Conservation (phyloP, 2,888 invertebrate species). For the Melieria picta region DNA sequence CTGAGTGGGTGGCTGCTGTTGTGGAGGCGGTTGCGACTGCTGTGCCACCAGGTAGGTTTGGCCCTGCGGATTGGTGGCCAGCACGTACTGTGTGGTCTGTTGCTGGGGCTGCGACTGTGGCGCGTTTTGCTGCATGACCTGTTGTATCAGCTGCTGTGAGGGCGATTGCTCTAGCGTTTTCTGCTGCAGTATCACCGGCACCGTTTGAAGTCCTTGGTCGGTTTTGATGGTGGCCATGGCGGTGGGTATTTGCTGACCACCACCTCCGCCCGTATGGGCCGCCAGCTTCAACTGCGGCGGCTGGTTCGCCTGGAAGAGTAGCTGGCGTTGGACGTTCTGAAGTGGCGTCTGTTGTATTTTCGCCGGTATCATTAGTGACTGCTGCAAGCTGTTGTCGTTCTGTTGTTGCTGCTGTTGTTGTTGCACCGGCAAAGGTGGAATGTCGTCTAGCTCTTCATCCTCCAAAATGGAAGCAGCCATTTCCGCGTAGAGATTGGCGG, state of each 20-base stretch:
- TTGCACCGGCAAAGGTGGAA: constrained; percentile 43
- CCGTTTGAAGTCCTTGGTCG: constrained; percentile 63
- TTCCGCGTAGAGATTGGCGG: constrained; percentile 86
- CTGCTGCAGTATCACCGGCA: constrained; percentile 62
- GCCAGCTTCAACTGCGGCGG: constrained; percentile 51
- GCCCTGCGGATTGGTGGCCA: constrained; percentile 68
- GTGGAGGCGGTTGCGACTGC: constrained; percentile 68
- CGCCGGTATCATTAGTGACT: constrained; percentile 61
- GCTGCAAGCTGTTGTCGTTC: constrained; percentile 42
- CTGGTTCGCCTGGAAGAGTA: constrained; percentile 59
- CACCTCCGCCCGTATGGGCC: constrained; percentile 7
- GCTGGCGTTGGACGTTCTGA: constrained; percentile 58
- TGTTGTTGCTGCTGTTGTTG: constrained; percentile 44
- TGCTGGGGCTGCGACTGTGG: constrained; percentile 38
- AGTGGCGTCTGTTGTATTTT: constrained; percentile 51
- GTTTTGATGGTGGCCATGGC: constrained; percentile 66
- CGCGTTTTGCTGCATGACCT: constrained; percentile 44
- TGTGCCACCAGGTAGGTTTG: constrained; percentile 76
- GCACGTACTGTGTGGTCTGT: constrained; percentile 64
- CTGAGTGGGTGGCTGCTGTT: constrained; percentile 64
- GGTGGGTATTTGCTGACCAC: constrained; percentile 47
- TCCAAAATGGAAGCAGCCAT: constrained; percentile 85
- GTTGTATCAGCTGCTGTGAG: constrained; percentile 61
- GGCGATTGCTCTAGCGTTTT: constrained; percentile 60
- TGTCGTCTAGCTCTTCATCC: constrained; percentile 74